Conservation (phyloP, 1,140 invertebrate species). For the Drosophila ambigua region DNA sequence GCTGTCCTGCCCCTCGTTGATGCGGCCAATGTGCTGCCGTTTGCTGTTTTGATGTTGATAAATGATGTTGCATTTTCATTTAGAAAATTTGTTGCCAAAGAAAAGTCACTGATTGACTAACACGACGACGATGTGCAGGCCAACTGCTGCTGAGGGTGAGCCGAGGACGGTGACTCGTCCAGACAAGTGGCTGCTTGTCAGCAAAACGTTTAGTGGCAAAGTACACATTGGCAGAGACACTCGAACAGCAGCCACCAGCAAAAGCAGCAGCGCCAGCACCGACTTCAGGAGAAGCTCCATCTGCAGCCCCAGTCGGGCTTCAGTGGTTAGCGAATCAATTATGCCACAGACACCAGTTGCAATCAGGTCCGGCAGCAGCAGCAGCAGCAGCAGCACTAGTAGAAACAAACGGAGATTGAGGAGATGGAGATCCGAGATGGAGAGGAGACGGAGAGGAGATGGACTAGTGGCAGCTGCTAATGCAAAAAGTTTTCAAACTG, state of each 20-base stretch:
- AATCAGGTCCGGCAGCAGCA: slow-evolving; percentile 33
- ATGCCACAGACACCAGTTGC: slow-evolving; percentile 78
- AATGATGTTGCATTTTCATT: slow-evolving; percentile 82
- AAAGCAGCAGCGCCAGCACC: background rate
- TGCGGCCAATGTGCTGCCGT: slow-evolving; percentile 70
- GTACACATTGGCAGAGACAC: slow-evolving; percentile 45
- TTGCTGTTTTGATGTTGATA: slow-evolving; percentile 78
- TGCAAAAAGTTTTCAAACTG: slow-evolving; percentile 69
- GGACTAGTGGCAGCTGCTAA: slow-evolving; percentile 62
- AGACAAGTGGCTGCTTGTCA: slow-evolving; percentile 75
- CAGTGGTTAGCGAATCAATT: slow-evolving; percentile 73
- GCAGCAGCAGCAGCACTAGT: background rate
- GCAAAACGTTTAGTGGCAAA: slow-evolving; percentile 78
- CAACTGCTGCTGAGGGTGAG: slow-evolving; percentile 32
- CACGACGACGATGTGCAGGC: slow-evolving; percentile 52
- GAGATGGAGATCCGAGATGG: background rate
- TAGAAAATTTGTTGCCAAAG: slow-evolving; percentile 77
- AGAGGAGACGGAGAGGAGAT: slow-evolving; percentile 13
- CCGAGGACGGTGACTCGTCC: slow-evolving; percentile 15
- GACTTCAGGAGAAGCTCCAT: background rate
- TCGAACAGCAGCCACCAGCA: slow-evolving; percentile 13
- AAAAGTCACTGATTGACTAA: slow-evolving; percentile 80
- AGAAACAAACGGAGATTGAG: slow-evolving; percentile 22
- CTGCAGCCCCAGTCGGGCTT: slow-evolving; percentile 15
- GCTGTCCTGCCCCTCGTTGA: slow-evolving; percentile 23